Evolutionary conservation across 2,797 vertebrate genomes (phyloP), one percentile per base, ranked within the genome.

Genomic region (Microctenopoma lineatum): DNA sequence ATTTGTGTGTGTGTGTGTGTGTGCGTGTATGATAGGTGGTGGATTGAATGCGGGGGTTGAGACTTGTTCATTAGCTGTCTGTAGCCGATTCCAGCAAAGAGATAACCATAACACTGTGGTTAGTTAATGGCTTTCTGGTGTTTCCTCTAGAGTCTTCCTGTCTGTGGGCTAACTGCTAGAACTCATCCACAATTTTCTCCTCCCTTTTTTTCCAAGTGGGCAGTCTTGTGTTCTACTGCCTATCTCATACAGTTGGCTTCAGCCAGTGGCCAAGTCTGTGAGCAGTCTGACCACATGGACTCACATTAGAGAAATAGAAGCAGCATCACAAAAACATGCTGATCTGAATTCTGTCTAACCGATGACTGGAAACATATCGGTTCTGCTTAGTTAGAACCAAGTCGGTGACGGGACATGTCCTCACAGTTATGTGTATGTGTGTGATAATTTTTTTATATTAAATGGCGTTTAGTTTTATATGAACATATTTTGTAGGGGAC

Each of bases 41-140:
- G 57, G 38, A 34, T 1, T 34, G 62, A 54, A 47, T 42, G 41
- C n/a, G 68, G 70, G 94, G 89, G 90, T 93, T 94, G 93, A 95
- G 93, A 92, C 95, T 94, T 95, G 96, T 98, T 98, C 96, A 97
- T 98, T 97, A 98, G 96, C 95, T 89, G 84, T 96, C 95, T 95
- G 93, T 93, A 92, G 94, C 94, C 95, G 93, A 93, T 96, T 95
- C 95, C 95, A 96, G 93, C 85, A 90, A 96, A 95, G 96, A 96
- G 96, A 98, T 98, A 94, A 95, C 95, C 94, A 95, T 97, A 96
- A 97, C 96, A 95, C 95, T 97, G 96, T 94, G 96, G 96, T 98
- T 96, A 97, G 95, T 97, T 98, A 98, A 98, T 98, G 97, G 96
- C 96, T 98, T 97, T 97, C 95, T 97, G 94, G 94, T 96, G 96